Evolutionary conservation across 2,888 invertebrate genomes (phyloP), one percentile per base, ranked within the genome.

Genomic region (Rotaria sp.): DNA sequence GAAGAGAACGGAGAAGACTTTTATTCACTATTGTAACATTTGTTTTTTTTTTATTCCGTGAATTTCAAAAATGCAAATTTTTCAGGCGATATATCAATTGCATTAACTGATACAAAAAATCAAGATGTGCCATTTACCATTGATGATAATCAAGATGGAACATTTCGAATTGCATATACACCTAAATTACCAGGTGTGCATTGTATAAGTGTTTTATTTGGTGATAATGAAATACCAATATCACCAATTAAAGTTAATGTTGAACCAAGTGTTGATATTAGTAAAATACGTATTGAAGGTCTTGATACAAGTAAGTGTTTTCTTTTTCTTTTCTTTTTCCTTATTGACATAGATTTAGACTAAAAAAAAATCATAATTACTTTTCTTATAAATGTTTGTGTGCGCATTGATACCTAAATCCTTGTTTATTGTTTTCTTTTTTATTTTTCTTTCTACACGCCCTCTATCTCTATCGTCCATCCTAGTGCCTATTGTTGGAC

Each of bases 241-340:
- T 90, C 90, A 88, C 91, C 91, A 18, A 91, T 91, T 89, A 91
- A 90, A 88, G 90, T 91, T 88, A 89, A 89, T 75, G 90, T 91
- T 13, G 90, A 90, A 88, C 90, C 91, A 52, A 90, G 89, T 88
- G 89, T 95, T 86, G 96, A 96, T 90, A 94, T 95, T 24, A 94
- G 94, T 85, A 95, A 95, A 91, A 94, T 96, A 89, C 94, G 94
- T 91, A 95, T 96, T 84, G 95, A 95, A 88, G 95, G 95, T 89
- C 92, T 96, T 84, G 95, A 95, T 91, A 94, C 94, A 90, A 95
- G 96, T 96, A 93, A 94, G 95, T 94, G 18, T 1, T 50, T 8
- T 50, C 50, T 85, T 87, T 85, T 30, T 13, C n/a, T 59, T 1
- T n/a, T 30, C 13, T 4, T 21, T 30, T 13, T 21, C 1, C 35